These are phyloP conservation scores for Chymomyza costata DNA, from an alignment of 1,140 invertebrate species.

Conservation along the genomic window DNA sequence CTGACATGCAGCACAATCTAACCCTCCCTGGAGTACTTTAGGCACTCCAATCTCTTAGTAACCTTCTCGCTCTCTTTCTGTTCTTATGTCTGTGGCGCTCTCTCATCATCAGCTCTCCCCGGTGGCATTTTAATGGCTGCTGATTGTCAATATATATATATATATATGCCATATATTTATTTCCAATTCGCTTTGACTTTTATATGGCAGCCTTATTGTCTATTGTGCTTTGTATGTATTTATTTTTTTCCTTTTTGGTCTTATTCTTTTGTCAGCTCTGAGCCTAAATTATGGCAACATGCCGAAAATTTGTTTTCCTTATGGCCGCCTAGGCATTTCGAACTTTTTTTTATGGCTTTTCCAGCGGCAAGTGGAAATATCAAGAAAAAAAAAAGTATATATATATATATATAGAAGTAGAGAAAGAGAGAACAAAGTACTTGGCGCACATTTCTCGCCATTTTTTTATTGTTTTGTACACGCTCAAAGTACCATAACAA, in stretches of 20 bases:
- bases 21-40: too few relatives aligned
- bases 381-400: too few relatives aligned
- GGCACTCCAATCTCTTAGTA: too few relatives aligned
- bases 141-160: conserved; percentile 43
- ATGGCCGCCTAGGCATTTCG: background rate
- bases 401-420: too few relatives aligned
- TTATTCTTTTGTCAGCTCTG: too few relatives aligned
- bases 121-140: conserved; percentile 41
- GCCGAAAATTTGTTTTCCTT: conserved; percentile 35
- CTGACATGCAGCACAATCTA: too few relatives aligned
- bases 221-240: conserved; percentile 39
- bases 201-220: conserved; percentile 26
- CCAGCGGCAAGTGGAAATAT: too few relatives aligned
- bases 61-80: too few relatives aligned
- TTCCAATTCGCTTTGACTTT: conserved; percentile 13
- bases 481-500: conserved; percentile 4
- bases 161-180: conserved; percentile 19
- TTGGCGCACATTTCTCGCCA: too few relatives aligned
- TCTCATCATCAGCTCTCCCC: conserved; percentile 11
- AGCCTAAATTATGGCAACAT: conserved; percentile 38
- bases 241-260: conserved; percentile 4
- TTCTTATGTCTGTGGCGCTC: too few relatives aligned
- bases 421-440: too few relatives aligned
- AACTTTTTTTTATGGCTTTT: conserved; percentile 33
- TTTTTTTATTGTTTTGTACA: conserved; percentile 10